Evolutionary conservation across 2,888 invertebrate genomes (phyloP), one percentile per base, ranked within the genome.

Genomic region (Brenthis ino): DNA sequence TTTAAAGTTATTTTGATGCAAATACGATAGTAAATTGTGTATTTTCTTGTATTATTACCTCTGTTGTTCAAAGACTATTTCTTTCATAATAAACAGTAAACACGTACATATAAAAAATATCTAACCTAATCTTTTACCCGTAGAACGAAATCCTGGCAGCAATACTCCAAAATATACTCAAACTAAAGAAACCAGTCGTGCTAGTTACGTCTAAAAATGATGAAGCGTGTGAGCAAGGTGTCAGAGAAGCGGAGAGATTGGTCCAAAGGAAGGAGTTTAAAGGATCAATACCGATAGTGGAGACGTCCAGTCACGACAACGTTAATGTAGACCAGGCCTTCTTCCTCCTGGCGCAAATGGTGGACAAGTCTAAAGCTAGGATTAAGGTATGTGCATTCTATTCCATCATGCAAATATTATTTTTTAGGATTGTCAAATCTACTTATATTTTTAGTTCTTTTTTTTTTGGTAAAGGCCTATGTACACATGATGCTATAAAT

Each of bases 201-300:
- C 93, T 99, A 72, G 98, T 97, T 1, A 98, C 99, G 16, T 97
- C 99, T 0, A 99, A 99, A 93, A 97, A 98, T 86, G 99, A 99
- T 83, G 98, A 98, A 83, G 96, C 97, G 0, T 96, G 96, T 83
- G 98, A 98, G 78, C 94, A 96, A 73, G 98, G 97, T 74, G 95
- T 97, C 1, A 94, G 97, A 65, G 99, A 99, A 87, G 98, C 97
- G 0, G 98, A 98, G 82, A 96, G 96, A 79, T 92, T 99, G 74
- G 95, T 98, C 47, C 89, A 91, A 58, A 94, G 98, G 65, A 98
- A 98, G 87, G 99, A 99, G 88, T 98, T 97, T 87, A 98, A 98
- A 83, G 96, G 96, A 71, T 95, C 95, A 80, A 96, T 99, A 78
- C 96, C 97, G 3, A 93, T 99, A 56, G 96, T 99, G 67, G 99